Evolutionary conservation across 2,888 invertebrate species (phyloP), one percentile per base, ranked within the genome.

Genomic region (Andricus curvator): DNA sequence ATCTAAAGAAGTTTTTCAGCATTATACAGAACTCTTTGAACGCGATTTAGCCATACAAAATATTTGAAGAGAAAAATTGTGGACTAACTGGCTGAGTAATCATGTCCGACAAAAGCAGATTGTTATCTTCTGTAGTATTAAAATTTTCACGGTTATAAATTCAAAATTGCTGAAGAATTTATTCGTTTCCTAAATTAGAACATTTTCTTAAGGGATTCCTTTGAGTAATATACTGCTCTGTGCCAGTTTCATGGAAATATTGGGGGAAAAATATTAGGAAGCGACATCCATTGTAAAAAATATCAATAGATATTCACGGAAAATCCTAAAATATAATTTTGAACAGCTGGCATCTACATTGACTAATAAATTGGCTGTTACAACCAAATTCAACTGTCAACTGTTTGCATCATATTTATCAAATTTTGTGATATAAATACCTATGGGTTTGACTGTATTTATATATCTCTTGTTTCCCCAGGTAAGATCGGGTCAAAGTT

Each of bases 391-490:
- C 2, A 15, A n/a, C n/a, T n/a, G 3, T 44, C 15, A 15, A 15
- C 15, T 15, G 44, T 44, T 15, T 44, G 13, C 13, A 44, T 15
- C 15, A 4, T 44, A 2, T 44, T 44, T 44, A 15, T 44, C 15
- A 15, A 15, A 44, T 44, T 44, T 44, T 44, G 44, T 15, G 15
- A 44, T 44, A 15, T 13, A 44, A 44, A 15, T 15, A 44, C 13
- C 15, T 44, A 0, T 4, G 4, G 15, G 48, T 48, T 48, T 4
- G 4, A 15, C 15, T 48, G 17, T 74, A 56, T 33, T 29, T 29
- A 56, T 74, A 74, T 56, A 74, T 74, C n/a, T 56, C 33, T 74
- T 74, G 56, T 56, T 74, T 56, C 33, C n/a, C 9, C 29, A 20
- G 51, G 29, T 33, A 56, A 51, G 37, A 74, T 74, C 56, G 33